Percentiles rank a stretch among this genome's conserved stretches.
Evolutionary conservation across 2,113 vertebrate genomes (phyloP).

Genomic region (Sapajus apella): DNA sequence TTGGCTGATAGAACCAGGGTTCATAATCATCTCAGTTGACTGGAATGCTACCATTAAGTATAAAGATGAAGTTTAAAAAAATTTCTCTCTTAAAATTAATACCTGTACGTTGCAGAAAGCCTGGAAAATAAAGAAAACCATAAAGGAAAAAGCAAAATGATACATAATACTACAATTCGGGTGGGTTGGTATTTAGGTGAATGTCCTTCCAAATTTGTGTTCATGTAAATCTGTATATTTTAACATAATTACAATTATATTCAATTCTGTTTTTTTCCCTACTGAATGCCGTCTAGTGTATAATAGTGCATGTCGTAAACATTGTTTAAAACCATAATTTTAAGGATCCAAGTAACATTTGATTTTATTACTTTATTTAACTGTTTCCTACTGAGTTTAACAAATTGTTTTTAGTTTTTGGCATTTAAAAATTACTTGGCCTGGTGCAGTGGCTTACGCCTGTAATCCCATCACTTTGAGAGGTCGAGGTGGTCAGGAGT

Average conservation of each 20-base stretch:
- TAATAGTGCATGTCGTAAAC: neutral
- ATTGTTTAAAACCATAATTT: neutral
- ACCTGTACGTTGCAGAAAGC: neutral
- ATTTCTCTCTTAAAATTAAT: constrained; percentile 11
- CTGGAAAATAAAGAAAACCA: neutral
- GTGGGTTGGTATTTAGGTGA: neutral
- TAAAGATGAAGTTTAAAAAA: neutral
- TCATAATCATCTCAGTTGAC: neutral
- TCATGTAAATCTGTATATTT: neutral
- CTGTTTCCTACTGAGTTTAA: neutral
- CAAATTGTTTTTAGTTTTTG: neutral
- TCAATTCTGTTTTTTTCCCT: neutral
- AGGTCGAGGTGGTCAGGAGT: no score
- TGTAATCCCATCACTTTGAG: no score
- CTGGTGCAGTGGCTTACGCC: neutral
- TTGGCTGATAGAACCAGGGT: neutral
- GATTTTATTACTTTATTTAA: neutral
- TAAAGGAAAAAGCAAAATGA: neutral
- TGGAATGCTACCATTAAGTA: neutral
- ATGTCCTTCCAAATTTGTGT: neutral
- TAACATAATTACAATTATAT: neutral
- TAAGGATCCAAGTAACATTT: neutral
- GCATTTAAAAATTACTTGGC: neutral
- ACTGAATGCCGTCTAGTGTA: neutral
- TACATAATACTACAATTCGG: neutral